phyloP scores from a whole-genome alignment of 2,888 invertebrate species.

The Vanessa cardui region DNA sequence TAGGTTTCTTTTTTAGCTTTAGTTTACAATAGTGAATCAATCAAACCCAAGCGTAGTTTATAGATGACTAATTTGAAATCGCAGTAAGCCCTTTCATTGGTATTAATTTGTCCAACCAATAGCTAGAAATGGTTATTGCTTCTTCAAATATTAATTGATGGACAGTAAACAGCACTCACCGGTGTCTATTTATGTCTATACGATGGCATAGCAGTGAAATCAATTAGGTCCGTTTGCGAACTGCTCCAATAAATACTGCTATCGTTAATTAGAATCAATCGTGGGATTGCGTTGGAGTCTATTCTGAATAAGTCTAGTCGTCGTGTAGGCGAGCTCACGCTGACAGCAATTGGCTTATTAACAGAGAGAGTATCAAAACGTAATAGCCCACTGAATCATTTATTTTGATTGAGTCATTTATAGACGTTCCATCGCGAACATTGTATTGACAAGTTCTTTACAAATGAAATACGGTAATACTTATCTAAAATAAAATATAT shows the following conservation, averaged over 20 bases:
- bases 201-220: constrained; percentile 64
- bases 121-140: constrained; percentile 32
- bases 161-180: constrained; percentile 55
- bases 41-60: constrained; percentile 8
- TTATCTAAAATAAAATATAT: too few relatives aligned
- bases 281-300: constrained; percentile 72
- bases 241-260: constrained; percentile 79
- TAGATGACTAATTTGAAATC: constrained; percentile 26
- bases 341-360: constrained; percentile 76
- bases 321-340: constrained; percentile 61
- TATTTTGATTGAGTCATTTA: constrained; percentile 30
- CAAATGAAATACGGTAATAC: too few relatives aligned
- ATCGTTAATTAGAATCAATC: constrained; percentile 83
- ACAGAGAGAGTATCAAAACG: constrained; percentile 63
- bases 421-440: constrained; percentile 31
- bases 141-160: constrained; percentile 51
- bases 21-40: not conserved
- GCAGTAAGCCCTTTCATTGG: constrained; percentile 16
- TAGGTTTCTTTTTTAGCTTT: not conserved
- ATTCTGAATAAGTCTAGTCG: constrained; percentile 69
- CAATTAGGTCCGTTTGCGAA: constrained; percentile 79
- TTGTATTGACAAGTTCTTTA: constrained; percentile 13
- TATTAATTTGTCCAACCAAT: constrained; percentile 22
- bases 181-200: constrained; percentile 47
- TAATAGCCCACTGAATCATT: constrained; percentile 48